A percentile compares a stretch with the other conserved stretches of the same genome.
Evolutionary conservation across 2,888 invertebrate species (phyloP).

Genomic region (Lycocerus yunnanus): DNA sequence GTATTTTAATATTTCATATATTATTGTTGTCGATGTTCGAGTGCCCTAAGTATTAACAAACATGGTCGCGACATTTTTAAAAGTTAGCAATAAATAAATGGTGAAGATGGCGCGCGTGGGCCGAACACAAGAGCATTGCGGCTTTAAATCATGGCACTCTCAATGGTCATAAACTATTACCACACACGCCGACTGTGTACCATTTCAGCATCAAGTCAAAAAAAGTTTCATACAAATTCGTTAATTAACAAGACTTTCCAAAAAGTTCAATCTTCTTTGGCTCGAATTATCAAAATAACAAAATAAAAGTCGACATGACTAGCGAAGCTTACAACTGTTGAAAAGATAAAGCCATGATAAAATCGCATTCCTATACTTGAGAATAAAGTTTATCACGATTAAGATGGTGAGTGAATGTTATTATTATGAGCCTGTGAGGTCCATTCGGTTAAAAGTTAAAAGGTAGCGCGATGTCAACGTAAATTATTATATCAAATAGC

Average conservation of each 20-base stretch:
- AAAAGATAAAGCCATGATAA: constrained; percentile 21
- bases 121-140: constrained; percentile 54
- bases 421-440: constrained; percentile 20
- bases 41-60: constrained; percentile 23
- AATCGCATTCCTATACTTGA: constrained; percentile 21
- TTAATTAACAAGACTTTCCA: not conserved
- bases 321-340: constrained; percentile 20
- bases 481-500: constrained; percentile 5
- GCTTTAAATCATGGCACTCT: constrained; percentile 55
- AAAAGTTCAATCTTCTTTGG: not conserved
- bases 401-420: constrained; percentile 15
- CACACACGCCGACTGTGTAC: constrained; percentile 46
- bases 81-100: constrained; percentile 54
- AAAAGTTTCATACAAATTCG: not conserved
- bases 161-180: constrained; percentile 54
- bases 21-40: constrained; percentile 9
- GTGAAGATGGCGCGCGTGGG: constrained; percentile 56
- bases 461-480: constrained; percentile 8
- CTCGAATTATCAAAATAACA: constrained; percentile 6
- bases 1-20: not conserved
- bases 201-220: constrained; percentile 3
- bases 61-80: constrained; percentile 50
- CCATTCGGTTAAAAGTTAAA: constrained; percentile 9
- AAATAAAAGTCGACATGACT: constrained; percentile 11
- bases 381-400: constrained; percentile 25